A percentile compares a stretch with the other conserved stretches of the same genome.
Conservation (phyloP, 2,797 vertebrate genomes). For the Chelon labrosus region DNA sequence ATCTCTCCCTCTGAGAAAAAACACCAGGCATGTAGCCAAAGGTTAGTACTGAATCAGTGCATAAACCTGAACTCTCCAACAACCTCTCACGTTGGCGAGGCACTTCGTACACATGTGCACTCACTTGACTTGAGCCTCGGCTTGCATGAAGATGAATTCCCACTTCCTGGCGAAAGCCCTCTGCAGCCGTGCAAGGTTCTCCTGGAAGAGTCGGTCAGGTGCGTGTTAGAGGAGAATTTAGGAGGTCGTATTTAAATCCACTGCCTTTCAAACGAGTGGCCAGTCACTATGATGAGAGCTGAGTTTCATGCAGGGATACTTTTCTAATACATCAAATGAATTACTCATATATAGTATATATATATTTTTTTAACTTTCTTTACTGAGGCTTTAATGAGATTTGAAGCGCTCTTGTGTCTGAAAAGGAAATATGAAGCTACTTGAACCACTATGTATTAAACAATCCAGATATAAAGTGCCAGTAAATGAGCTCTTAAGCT, state of each 20-base stretch:
- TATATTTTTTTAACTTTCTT: background rate
- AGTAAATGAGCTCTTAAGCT: too few relatives aligned
- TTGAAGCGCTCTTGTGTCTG: background rate
- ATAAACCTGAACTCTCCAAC: constrained; percentile 14
- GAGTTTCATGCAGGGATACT: background rate
- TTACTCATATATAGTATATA: background rate
- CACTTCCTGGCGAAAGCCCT: constrained; percentile 96
- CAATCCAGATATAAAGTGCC: too few relatives aligned
- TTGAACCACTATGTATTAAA: background rate
- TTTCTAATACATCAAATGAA: background rate
- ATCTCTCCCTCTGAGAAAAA: constrained; percentile 33
- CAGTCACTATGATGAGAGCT: background rate
- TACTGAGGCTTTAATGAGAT: background rate
- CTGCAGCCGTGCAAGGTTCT: constrained; percentile 95
- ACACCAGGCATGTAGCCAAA: constrained; percentile 28
- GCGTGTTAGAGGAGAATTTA: background rate
- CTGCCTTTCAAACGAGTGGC: constrained; percentile 11
- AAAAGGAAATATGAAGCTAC: background rate
- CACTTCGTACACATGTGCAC: constrained; percentile 68
- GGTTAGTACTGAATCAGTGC: constrained; percentile 3
- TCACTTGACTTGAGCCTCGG: constrained; percentile 98
- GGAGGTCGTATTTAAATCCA: constrained; percentile 35
- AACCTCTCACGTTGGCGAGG: constrained; percentile 7
- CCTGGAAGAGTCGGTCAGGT: constrained; percentile 82
- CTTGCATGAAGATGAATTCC: constrained; percentile 99